phyloP scores from a whole-genome alignment of 1,140 invertebrate genomes.

The Melanaphis sacchari region DNA sequence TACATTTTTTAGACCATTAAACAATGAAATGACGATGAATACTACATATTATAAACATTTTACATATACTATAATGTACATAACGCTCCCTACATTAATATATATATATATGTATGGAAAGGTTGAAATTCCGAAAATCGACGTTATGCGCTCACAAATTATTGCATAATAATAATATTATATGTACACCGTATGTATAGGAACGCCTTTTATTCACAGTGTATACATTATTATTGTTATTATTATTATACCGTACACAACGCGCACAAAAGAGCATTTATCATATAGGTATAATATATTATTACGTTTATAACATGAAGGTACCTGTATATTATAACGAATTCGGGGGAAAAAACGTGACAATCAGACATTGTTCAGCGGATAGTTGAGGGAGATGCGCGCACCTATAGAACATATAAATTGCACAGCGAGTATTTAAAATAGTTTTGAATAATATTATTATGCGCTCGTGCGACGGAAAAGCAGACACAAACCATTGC shows the following conservation, averaged over 20 bases:
- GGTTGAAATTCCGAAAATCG: not conserved
- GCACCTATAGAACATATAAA: not conserved
- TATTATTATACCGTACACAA: not conserved
- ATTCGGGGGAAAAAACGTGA: not conserved
- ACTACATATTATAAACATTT: not conserved
- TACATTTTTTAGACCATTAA: slow-evolving; percentile 38
- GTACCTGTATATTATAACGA: not conserved
- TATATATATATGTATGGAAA: not conserved
- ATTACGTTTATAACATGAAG: too few species aligned
- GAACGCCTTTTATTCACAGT: not conserved
- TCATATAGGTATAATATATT: not conserved
- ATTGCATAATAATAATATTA: slow-evolving; percentile 11
- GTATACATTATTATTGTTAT: not conserved
- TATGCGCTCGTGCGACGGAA: not conserved
- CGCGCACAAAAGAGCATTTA: not conserved
- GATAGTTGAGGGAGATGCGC: not conserved
- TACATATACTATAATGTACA: not conserved
- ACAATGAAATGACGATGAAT: slow-evolving; percentile 32
- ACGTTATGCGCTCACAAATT: not conserved
- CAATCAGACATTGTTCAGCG: not conserved
- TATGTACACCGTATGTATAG: not conserved
- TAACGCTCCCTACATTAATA: not conserved
- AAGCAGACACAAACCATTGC: slow-evolving; percentile 16
- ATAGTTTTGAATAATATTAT: slow-evolving; percentile 50
- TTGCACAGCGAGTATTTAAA: not conserved